phyloP scores from a whole-genome alignment of 2,797 vertebrate species.

The Setipinna tenuifilis region DNA sequence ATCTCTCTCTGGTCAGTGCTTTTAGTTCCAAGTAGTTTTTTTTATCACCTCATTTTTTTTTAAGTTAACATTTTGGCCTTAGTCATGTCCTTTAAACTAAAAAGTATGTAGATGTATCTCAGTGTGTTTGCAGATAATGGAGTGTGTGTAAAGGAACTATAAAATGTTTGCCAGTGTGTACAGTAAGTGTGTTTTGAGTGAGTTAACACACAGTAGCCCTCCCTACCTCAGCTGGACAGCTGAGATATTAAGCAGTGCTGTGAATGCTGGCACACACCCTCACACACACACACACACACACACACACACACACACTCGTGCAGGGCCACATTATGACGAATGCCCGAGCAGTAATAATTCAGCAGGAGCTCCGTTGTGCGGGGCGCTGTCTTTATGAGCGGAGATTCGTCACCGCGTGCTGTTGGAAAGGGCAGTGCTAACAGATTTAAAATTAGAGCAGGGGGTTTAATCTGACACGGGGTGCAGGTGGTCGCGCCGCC shows the following conservation, averaged over 20 bases:
- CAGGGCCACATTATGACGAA: constrained; percentile 65
- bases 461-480: constrained; percentile 75
- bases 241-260: constrained; percentile 59
- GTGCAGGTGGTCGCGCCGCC: constrained; percentile 72
- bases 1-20: no score
- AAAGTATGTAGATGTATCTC: no score
- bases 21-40: no score
- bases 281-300: constrained; percentile 40
- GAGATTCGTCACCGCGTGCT: constrained; percentile 68
- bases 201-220: constrained; percentile 24
- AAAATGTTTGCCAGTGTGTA: not conserved
- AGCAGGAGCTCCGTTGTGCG: constrained; percentile 64
- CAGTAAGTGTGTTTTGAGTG: not conserved
- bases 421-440: constrained; percentile 71
- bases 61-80: no score
- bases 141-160: no score
- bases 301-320: constrained; percentile 12
- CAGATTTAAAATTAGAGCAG: constrained; percentile 77
- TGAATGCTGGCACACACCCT: constrained; percentile 28
- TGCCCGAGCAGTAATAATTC: constrained; percentile 72
- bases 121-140: no score
- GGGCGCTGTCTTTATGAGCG: constrained; percentile 68
- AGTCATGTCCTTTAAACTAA: no score
- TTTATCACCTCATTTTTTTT: no score
- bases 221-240: constrained; percentile 62